Percentiles rank a stretch among this genome's conserved stretches.
Conservation (phyloP, 2,888 invertebrate species). For the Nomada flava region DNA sequence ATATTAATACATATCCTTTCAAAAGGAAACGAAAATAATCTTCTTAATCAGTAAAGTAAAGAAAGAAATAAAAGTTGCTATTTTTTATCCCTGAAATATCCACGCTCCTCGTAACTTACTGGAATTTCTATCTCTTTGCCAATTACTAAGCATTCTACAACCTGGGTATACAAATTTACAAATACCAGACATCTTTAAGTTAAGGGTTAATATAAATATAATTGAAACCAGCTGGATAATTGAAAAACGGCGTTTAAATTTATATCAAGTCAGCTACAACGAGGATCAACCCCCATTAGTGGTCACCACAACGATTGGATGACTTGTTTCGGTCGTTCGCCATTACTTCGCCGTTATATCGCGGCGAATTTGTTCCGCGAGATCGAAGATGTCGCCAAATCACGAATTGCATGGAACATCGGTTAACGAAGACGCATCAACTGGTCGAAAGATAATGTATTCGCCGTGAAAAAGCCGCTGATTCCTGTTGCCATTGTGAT, state of each 20-base stretch:
- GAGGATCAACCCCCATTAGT: slow-evolving; percentile 67
- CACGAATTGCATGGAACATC: slow-evolving; percentile 22
- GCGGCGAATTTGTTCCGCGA: slow-evolving; percentile 69
- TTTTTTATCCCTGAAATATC: too few species aligned
- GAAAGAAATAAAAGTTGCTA: too few species aligned
- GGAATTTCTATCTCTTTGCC: too few species aligned
- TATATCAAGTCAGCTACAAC: slow-evolving; percentile 31
- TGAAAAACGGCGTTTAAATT: slow-evolving; percentile 37
- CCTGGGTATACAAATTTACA: too few species aligned
- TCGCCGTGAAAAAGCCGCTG: slow-evolving; percentile 52
- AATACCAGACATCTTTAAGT: too few species aligned
- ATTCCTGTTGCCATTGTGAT: slow-evolving; percentile 51
- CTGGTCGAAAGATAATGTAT: slow-evolving; percentile 48
- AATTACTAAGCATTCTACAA: too few species aligned
- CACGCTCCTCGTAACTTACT: too few species aligned
- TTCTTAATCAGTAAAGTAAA: too few species aligned
- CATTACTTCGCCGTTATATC: slow-evolving; percentile 70
- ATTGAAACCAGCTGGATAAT: background rate
- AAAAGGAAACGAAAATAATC: too few species aligned
- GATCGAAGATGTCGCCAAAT: slow-evolving; percentile 72
- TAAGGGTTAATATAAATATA: too few species aligned
- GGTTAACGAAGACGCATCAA: slow-evolving; percentile 50
- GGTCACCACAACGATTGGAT: slow-evolving; percentile 51
- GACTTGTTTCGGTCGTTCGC: slow-evolving; percentile 60
- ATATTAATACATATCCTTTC: too few species aligned